Evolutionary conservation across 2,797 vertebrate species (phyloP).

Genomic region (Chelon auratus): DNA sequence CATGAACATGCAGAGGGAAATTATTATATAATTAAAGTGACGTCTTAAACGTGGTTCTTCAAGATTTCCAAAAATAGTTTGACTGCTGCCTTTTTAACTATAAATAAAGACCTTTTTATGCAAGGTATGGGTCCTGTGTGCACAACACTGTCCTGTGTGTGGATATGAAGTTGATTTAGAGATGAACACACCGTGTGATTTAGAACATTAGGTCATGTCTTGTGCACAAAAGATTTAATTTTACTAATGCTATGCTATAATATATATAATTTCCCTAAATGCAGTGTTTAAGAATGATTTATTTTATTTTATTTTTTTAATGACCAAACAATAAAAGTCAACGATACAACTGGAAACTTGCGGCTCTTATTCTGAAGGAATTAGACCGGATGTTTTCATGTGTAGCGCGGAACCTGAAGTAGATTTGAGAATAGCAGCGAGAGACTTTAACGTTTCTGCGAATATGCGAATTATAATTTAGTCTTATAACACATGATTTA

Average conservation of each 20-base stretch:
- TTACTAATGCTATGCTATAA: too few relatives aligned
- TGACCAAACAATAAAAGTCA: too few relatives aligned
- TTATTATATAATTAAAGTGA: neutral
- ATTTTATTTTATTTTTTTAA: too few relatives aligned
- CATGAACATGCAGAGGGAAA: neutral
- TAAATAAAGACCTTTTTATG: too few relatives aligned
- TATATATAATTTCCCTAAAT: too few relatives aligned
- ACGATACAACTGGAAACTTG: too few relatives aligned
- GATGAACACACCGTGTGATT: neutral
- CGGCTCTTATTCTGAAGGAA: slow-evolving; percentile 36
- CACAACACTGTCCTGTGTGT: neutral
- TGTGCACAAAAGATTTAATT: too few relatives aligned
- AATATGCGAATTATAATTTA: neutral
- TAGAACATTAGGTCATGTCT: too few relatives aligned
- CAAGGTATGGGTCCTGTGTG: too few relatives aligned
- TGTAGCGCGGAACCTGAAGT: neutral
- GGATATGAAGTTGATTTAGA: neutral
- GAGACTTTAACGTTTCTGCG: neutral
- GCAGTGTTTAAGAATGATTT: too few relatives aligned
- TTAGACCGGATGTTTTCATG: neutral
- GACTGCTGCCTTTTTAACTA: neutral
- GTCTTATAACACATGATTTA: neutral
- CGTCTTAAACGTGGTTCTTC: neutral
- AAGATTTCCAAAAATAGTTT: neutral
- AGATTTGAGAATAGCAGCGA: neutral